Evolutionary conservation across 2,888 invertebrate genomes (phyloP).

Genomic region (Pycnomerus fuliginosus): DNA sequence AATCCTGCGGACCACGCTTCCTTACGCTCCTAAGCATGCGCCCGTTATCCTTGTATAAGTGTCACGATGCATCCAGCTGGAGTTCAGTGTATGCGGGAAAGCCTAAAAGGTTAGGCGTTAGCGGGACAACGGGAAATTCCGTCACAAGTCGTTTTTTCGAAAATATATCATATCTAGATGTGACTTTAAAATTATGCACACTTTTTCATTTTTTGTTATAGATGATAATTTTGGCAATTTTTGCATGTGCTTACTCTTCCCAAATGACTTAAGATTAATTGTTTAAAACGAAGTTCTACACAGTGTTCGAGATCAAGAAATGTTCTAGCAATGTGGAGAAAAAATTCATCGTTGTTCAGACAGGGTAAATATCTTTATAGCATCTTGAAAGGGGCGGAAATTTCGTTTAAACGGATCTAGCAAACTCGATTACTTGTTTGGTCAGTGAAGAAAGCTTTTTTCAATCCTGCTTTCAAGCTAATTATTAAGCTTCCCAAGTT

Average conservation of each 20-base stretch:
- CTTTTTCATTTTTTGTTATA: slow-evolving; percentile 7
- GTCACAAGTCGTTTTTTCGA: slow-evolving; percentile 14
- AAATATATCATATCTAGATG: too few relatives aligned
- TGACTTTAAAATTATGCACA: too few relatives aligned
- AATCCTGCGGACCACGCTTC: slow-evolving; percentile 21
- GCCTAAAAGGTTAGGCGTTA: slow-evolving; percentile 18
- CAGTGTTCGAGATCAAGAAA: slow-evolving; percentile 51
- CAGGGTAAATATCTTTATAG: too few relatives aligned
- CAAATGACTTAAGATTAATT: slow-evolving; percentile 7
- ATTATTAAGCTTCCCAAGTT: too few relatives aligned
- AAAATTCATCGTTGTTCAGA: slow-evolving; percentile 52
- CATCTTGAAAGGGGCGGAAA: too few relatives aligned
- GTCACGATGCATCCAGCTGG: slow-evolving; percentile 23
- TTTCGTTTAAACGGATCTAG: too few relatives aligned
- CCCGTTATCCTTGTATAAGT: slow-evolving; percentile 21
- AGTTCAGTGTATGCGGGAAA: slow-evolving; percentile 24
- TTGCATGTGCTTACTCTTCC: too few relatives aligned
- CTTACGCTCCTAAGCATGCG: slow-evolving; percentile 17
- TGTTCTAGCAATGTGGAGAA: slow-evolving; percentile 46
- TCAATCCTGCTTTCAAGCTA: too few relatives aligned
- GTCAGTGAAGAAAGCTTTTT: too few relatives aligned
- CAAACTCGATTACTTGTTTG: too few relatives aligned
- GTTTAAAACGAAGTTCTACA: slow-evolving; percentile 51
- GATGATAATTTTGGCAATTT: slow-evolving; percentile 5
- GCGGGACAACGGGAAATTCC: slow-evolving; percentile 6